Evolutionary conservation across 2,797 vertebrate species (phyloP).

Genomic region (Clarias platycephalus): DNA sequence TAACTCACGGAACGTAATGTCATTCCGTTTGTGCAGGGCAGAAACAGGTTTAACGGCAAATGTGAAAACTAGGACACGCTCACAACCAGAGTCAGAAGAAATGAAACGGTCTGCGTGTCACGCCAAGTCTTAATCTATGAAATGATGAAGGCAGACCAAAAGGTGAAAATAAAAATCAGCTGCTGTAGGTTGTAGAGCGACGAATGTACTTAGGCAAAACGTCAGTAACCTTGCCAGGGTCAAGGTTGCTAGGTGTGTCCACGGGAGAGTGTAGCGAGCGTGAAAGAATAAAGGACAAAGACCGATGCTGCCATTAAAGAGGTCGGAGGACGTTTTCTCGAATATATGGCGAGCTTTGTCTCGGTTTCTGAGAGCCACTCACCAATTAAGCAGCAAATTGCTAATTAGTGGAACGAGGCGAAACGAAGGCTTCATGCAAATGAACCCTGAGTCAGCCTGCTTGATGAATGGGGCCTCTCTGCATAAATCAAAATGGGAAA

Average conservation of each 20-base stretch:
- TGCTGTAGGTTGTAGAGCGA: neutral
- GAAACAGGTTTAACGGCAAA: conserved; percentile 51
- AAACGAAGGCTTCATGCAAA: conserved; percentile 83
- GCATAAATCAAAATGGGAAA: conserved; percentile 78
- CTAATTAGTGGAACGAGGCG: conserved; percentile 81
- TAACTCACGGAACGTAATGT: conserved; percentile 19
- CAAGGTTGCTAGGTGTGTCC: conserved; percentile 37
- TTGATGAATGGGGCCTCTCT: conserved; percentile 81
- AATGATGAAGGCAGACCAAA: neutral
- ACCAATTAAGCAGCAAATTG: conserved; percentile 86
- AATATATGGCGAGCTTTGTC: conserved; percentile 75
- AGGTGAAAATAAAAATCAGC: neutral
- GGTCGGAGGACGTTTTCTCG: conserved; percentile 74
- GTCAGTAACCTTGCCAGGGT: conserved; percentile 22
- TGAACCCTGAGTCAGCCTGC: conserved; percentile 81
- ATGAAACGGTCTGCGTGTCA: neutral
- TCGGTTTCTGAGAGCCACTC: conserved; percentile 73
- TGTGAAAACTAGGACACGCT: conserved; percentile 37
- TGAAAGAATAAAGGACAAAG: conserved; percentile 9
- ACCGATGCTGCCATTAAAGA: conserved; percentile 43
- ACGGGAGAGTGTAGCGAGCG: conserved; percentile 18
- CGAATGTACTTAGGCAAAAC: conserved; percentile 1
- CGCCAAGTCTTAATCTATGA: conserved; percentile 11
- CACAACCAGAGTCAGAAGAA: conserved; percentile 12
- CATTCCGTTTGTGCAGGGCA: conserved; percentile 34